Conservation (phyloP, 2,113 vertebrate genomes). For the Callopanchax toddi region DNA sequence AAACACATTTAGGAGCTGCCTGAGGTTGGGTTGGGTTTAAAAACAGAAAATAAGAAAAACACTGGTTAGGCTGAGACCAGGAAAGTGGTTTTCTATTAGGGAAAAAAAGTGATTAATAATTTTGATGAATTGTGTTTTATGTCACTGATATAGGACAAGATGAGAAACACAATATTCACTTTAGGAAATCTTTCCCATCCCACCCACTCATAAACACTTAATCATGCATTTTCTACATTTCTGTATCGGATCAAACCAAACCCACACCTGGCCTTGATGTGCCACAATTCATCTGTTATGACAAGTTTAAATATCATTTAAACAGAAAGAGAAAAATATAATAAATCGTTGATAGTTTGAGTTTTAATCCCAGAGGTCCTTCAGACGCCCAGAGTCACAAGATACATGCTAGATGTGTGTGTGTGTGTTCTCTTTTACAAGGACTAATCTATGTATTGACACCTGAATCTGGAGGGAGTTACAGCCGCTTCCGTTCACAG, state of each 20-base stretch:
- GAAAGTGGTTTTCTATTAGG: too few species aligned
- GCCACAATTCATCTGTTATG: slow-evolving; percentile 21
- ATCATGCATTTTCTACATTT: background rate
- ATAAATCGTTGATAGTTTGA: background rate
- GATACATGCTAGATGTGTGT: slow-evolving; percentile 1
- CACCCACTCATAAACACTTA: background rate
- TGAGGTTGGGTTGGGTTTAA: background rate
- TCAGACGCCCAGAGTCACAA: slow-evolving; percentile 19
- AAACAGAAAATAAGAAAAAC: background rate
- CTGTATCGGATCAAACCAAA: background rate
- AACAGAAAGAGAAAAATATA: background rate
- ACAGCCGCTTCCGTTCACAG: slow-evolving; percentile 37
- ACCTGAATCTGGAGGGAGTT: slow-evolving; percentile 26
- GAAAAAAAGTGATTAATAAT: background rate
- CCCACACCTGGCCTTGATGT: background rate
- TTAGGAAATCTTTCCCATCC: background rate
- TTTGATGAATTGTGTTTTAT: too few species aligned
- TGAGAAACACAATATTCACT: background rate
- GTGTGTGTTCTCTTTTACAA: slow-evolving; percentile 32
- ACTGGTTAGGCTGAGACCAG: too few species aligned
- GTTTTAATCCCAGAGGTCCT: slow-evolving; percentile 13
- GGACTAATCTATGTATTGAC: slow-evolving; percentile 29
- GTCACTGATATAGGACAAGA: background rate
- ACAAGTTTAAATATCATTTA: background rate
- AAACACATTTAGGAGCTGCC: background rate